Base-by-base conservation (phyloP, 2,113 vertebrate species). In the Phycodurus eques region DNA sequence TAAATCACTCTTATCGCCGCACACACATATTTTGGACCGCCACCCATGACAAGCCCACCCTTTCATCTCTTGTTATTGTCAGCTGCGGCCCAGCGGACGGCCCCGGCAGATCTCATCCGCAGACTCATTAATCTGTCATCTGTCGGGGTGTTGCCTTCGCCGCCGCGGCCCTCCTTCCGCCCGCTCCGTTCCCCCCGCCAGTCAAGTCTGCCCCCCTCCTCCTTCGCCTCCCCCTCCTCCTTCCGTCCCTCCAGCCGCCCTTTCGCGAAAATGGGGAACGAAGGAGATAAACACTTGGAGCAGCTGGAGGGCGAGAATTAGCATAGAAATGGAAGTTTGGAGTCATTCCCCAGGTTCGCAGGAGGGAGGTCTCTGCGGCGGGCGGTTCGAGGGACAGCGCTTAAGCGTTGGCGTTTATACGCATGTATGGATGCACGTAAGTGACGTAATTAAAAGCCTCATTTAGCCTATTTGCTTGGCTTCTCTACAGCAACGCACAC, bases 271-370 rank as follows among this genome's bases (percentile, higher is more conserved):
- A 73, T 76, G 72, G 72, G 63, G 65, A 61, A 71, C 61, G 80
- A 54, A 68, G 5, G 84, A 81, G 84, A 88, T 87, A 91, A 90
- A 90, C 87, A 88, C 86, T 88, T 82, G 83, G 81, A 86, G 81
- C 72, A 72, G 81, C 84, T 78, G 82, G 83, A 76, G 61, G 82
- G 60, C 78, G 75, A 68, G 89, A 88, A 90, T 89, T 90, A 90
- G 90, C 89, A 90, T 90, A 90, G 90, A 91, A 89, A 90, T 90
- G 88, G 89, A 90, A 87, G 87, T 90, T 89, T 83, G 89, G 82
- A 88, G 86, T 87, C 82, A 80, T 87, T 88, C 83, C 82, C 84
- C 75, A 81, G 89, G 86, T 91, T 88, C 82, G 88, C 85, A 90
- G 87, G 85, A 91, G 89, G 77, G 72, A 66, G 76, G 85, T 84